phyloP scores from a whole-genome alignment of 30 jellyfish, hydroid and myxozoan genomes.

The Hydractinia echinata region DNA sequence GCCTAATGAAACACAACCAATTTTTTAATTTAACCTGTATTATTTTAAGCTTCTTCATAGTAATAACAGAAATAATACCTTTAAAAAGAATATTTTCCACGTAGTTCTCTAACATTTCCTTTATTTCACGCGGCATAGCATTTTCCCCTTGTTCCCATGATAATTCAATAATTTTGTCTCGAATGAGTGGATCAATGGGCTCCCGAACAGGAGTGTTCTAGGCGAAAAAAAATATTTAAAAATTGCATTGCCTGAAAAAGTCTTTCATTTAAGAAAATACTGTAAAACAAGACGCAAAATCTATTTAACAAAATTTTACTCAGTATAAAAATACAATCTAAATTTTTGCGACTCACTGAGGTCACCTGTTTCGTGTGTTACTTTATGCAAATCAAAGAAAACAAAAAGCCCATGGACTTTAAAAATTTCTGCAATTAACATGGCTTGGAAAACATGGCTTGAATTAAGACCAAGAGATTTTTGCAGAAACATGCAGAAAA shows the following conservation, averaged over 20 bases:
- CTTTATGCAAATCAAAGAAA: too few species aligned
- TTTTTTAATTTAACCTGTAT: not conserved
- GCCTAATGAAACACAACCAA: not conserved
- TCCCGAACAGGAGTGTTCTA: slow-evolving; percentile 36
- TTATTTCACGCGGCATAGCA: slow-evolving; percentile 13
- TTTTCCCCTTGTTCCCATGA: slow-evolving; percentile 31
- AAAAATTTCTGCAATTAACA: too few species aligned
- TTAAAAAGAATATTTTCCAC: slow-evolving; percentile 10
- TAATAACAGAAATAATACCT: not conserved
- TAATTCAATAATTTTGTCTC: slow-evolving; percentile 33
- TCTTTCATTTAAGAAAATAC: not conserved
- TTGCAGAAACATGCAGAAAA: too few species aligned
- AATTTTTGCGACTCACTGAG: not conserved
- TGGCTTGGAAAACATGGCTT: too few species aligned
- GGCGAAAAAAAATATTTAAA: not conserved
- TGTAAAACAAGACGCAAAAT: not conserved
- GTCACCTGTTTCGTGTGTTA: too few species aligned
- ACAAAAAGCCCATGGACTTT: too few species aligned
- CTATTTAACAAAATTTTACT: not conserved
- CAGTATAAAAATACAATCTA: not conserved
- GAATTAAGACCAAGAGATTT: too few species aligned
- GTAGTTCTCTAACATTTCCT: slow-evolving; percentile 3
- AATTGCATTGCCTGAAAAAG: not conserved
- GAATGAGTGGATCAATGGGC: slow-evolving; percentile 34
- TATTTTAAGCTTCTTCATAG: too few species aligned